A percentile compares a stretch with the other conserved stretches of the same genome.
Conservation (phyloP, 2,113 vertebrate species). For the Oenanthe oenanthe region DNA sequence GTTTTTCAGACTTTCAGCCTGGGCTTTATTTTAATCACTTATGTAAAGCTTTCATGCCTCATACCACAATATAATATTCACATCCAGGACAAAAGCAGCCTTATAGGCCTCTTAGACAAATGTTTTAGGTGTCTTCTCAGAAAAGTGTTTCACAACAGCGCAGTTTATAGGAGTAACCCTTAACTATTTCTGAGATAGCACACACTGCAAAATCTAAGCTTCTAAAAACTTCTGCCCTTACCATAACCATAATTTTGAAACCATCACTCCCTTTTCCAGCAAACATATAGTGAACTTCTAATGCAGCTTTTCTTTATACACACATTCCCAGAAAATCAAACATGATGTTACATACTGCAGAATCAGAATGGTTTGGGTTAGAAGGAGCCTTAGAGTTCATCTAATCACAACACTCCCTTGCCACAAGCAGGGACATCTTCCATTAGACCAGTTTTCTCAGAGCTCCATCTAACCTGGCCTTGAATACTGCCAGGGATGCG, state of each 20-base stretch:
- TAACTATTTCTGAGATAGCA: not conserved
- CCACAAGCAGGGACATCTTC: not conserved
- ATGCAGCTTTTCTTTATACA: not conserved
- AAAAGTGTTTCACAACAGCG: not conserved
- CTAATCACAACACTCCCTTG: not conserved
- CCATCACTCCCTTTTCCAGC: not conserved
- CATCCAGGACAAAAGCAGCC: not conserved
- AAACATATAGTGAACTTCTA: rapidly evolving
- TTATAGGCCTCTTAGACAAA: not conserved
- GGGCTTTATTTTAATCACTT: not conserved
- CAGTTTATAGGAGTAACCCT: not conserved
- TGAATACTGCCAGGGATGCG: not conserved
- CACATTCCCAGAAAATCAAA: not conserved
- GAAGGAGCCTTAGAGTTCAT: not conserved
- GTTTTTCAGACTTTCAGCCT: not conserved
- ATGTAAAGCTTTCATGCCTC: not conserved
- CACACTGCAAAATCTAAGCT: not conserved
- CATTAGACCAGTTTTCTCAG: not conserved
- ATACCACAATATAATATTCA: not conserved
- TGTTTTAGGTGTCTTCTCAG: not conserved
- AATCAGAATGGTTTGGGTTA: not conserved
- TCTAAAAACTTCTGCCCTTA: not conserved
- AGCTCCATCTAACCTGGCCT: not conserved
- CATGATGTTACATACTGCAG: not conserved
- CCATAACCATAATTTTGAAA: not conserved